A percentile compares a stretch with the other conserved stretches of the same genome.
Conservation (phyloP, 2,888 invertebrate genomes). For the Drosophila trichaetosa region DNA sequence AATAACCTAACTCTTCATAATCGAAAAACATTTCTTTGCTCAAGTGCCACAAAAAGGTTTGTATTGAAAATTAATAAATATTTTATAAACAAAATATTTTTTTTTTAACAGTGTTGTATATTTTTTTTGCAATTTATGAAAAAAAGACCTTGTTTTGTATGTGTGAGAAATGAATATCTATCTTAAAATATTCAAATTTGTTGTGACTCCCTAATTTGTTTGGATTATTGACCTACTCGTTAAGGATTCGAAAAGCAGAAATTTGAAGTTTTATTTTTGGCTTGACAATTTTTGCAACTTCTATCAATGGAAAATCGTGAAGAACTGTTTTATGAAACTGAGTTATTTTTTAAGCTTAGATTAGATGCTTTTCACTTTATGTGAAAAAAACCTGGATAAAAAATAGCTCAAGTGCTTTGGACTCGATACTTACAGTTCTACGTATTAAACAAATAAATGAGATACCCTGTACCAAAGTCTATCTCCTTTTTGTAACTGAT, state of each 20-base stretch:
- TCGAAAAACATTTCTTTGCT: conserved; percentile 23
- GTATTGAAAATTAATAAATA: neutral
- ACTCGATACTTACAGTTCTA: neutral
- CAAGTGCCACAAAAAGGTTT: conserved; percentile 41
- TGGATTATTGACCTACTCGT: neutral
- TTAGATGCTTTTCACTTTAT: neutral
- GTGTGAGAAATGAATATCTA: neutral
- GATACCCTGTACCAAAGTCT: neutral
- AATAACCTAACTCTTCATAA: neutral
- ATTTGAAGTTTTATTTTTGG: neutral
- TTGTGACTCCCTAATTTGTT: neutral
- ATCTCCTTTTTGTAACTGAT: neutral
- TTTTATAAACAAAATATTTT: neutral
- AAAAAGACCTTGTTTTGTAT: neutral
- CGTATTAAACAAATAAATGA: neutral
- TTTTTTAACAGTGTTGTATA: neutral
- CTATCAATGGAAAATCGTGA: neutral
- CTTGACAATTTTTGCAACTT: neutral
- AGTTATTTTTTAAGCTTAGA: neutral
- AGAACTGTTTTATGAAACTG: neutral
- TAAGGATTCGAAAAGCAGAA: neutral
- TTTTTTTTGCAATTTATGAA: neutral
- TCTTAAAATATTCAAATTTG: neutral
- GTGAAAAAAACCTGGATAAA: neutral
- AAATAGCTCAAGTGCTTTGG: neutral